Evolutionary conservation across 2,797 vertebrate species (phyloP).

Genomic region (Falco concolor): DNA sequence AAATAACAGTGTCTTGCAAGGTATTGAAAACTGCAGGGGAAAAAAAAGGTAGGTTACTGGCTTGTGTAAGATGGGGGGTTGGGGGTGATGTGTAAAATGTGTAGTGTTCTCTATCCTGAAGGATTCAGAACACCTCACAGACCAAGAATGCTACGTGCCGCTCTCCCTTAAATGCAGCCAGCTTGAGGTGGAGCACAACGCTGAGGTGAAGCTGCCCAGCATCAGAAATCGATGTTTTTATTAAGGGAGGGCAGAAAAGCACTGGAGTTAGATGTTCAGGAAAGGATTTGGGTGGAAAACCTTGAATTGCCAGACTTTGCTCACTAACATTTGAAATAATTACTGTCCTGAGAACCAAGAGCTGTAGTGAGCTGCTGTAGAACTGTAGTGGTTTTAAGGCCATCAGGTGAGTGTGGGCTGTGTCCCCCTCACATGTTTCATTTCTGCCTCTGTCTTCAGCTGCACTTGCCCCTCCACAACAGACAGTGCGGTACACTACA

Average conservation of each 20-base stretch:
- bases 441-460: neutral
- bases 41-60: neutral
- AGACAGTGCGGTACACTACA: neutral
- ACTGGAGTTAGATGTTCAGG: neutral
- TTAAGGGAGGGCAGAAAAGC: neutral
- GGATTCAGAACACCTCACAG: neutral
- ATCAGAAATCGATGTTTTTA: neutral
- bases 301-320: neutral
- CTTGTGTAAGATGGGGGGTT: neutral
- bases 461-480: neutral
- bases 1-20: conserved; percentile 38
- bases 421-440: neutral
- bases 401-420: neutral
- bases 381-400: neutral
- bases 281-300: neutral
- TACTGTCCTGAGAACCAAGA: neutral
- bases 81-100: neutral
- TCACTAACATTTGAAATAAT: neutral
- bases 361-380: neutral
- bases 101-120: neutral
- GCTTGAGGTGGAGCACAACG: neutral
- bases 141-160: neutral
- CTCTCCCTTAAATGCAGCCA: neutral
- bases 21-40: neutral
- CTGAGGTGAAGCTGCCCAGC: neutral